Base-by-base conservation (phyloP, 1,140 invertebrate genomes). In the Drosophila nigromelanica region DNA sequence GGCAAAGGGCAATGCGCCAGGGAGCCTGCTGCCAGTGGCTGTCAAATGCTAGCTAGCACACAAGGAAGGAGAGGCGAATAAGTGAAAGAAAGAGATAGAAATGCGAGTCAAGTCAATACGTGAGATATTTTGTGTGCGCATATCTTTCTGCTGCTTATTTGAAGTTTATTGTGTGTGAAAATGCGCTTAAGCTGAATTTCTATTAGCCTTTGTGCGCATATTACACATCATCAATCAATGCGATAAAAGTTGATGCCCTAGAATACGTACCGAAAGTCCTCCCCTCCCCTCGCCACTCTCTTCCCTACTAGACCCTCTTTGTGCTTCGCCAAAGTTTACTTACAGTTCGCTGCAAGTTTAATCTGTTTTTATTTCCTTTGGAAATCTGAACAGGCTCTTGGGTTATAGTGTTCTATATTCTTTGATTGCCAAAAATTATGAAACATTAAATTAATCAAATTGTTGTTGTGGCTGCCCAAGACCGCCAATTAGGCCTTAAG, bases 141-240 rank as follows among this genome's bases (percentile, higher is more conserved):
- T 86, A 78, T 72, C 75, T 76, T 27, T 69, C 58, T 78, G 64
- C 61, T 66, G 71, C 73, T 82, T 90, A 86, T 90, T 80, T 79
- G 80, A 89, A 81, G 78, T 89, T 85, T 89, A 90, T 90, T 89
- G 80, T 89, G 86, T 89, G 85, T 89, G 83, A 89, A 90, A 90
- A 90, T 87, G 73, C 79, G 83, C 83, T 87, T 90, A 79, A 86
- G 78, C 67, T 82, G 78, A 90, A 90, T 80, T 90, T 90, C 86
- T 90, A 90, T 90, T 82, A 90, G 86, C 86, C 77, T 83, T 87
- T 87, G 87, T 90, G 79, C 87, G 81, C 78, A 90, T 76, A 82
- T 90, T 86, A 80, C 74, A 76, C 79, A 86, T 90, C 87, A 90
- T 90, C 87, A 90, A 90, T 90, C 87, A 90, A 80, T 82, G 60